A percentile compares a stretch with the other conserved stretches of the same genome.
These are phyloP conservation scores for Candidula unifasciata DNA, from an alignment of 2,888 invertebrate species.

Conservation along the genomic window DNA sequence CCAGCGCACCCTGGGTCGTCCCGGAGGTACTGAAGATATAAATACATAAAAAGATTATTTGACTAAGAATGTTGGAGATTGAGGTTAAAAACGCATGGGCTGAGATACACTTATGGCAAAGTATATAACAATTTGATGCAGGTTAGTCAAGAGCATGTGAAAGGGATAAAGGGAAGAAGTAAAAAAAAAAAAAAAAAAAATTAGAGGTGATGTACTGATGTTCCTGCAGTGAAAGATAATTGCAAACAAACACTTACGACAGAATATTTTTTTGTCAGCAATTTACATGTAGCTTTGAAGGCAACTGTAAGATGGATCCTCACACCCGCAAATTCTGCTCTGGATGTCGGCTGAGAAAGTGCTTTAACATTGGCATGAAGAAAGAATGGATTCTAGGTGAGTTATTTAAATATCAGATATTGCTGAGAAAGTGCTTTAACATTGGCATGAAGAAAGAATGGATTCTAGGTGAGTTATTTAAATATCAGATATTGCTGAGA, in stretches of 20 bases:
- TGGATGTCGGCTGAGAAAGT: slow-evolving; percentile 94
- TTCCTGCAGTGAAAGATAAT: background rate
- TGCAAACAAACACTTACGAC: background rate
- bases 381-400: slow-evolving; percentile 94
- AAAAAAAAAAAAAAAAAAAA: background rate
- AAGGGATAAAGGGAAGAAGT: background rate
- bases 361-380: slow-evolving; percentile 92
- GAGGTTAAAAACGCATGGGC: no score
- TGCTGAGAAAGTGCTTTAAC: slow-evolving; percentile 90
- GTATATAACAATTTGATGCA: no score
- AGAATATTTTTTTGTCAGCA: slow-evolving; percentile 79
- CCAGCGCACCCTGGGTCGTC: no score
- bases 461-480: slow-evolving; percentile 87
- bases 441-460: slow-evolving; percentile 96
- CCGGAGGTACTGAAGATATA: no score
- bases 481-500: no score
- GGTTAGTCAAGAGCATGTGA: no score
- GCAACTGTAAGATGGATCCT: slow-evolving; percentile 92
- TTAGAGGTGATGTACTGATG: background rate
- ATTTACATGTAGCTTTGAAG: slow-evolving; percentile 93
- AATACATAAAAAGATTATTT: no score
- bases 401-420: slow-evolving; percentile 48
- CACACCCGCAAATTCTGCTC: slow-evolving; percentile 96
- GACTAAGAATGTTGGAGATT: no score
- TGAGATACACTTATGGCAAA: no score